Evolutionary conservation across 2,888 invertebrate genomes (phyloP), one percentile per base, ranked within the genome.

Genomic region (Macaria liturata): DNA sequence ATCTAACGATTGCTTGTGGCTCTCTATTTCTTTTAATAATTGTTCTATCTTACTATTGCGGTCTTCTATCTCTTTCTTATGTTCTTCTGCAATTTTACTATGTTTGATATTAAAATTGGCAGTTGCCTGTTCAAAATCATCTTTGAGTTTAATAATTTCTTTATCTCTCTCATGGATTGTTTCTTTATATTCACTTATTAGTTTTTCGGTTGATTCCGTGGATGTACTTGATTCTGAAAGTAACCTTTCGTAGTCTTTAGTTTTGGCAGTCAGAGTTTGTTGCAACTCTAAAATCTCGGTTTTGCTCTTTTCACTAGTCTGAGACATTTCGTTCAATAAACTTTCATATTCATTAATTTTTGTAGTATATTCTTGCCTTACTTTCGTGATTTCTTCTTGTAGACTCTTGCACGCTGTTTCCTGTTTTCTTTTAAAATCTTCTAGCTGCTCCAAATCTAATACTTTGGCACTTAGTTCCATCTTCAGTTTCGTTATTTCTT

Each of bases 381-480:
- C 71, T 42, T 75, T 77, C 48, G 72, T 66, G 20, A 91, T 80
- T 74, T 92, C 92, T 42, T 86, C 84, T 72, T 91, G 84, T 49
- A 92, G 65, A 49, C 80, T 73, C 69, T 87, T 86, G 54, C 78
- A 84, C 9, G 76, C 65, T 4, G 71, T 61, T 65, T 92, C 91
- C 63, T 86, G 83, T 73, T 88, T 91, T 64, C 77, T 86, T 66
- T 88, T 86, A 3, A 72, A 71, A 64, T 92, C 93, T 74, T 85
- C 83, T 57, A 85, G 68, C 66, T 88, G 88, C 80, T 94, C 93
- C 62, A 93, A 74, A 73, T 94, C 94, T 74, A 89, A 81, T 60
- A 88, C 79, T 87, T 92, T 93, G 60, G 90, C 88, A 77, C 93
- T 94, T 30, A 93, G 81, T 80, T 92, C 92, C 90, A 89, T 91